Base-by-base conservation (phyloP, 2,888 invertebrate genomes). In the Brachylomia viminalis region DNA sequence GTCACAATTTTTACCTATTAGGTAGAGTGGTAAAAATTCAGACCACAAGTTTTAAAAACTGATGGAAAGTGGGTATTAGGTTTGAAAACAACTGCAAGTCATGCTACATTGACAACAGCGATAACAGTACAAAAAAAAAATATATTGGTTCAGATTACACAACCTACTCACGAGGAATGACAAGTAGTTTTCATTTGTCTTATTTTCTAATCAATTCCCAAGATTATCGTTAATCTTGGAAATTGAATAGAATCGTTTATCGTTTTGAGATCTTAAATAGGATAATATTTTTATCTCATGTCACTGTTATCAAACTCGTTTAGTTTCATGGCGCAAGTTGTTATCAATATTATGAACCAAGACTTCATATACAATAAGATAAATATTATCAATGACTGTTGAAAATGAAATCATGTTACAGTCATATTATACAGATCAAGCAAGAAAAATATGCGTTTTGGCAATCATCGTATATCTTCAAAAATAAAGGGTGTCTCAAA, bases 81-180 rank as follows among this genome's bases (percentile, higher is more conserved):
- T 79, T 47, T 54, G 6, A 23, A 11, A 61, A 65, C 17, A 30
- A 56, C 30, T 17, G 20, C 17, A 42, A 17, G 30, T 66, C 42
- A n/a, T 56, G 20, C 20, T 62, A 45, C 47, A 38, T 38, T 0
- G 30, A 13, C 27, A 58, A 54, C 49, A 23, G 15, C 6, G 77
- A 69, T 82, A 80, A 49, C 42, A 64, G 64, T 47, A 27, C 58
- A 54, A n/a, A n/a, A n/a, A n/a, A n/a, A n/a, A n/a, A n/a, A n/a
- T n/a, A n/a, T n/a, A 66, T 59, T 54, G 23, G 17, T 58, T 76
- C 30, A 56, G 45, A 69, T 77, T 56, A 73, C 47, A 30, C 15
- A 49, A 77, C 38, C 8, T n/a, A 33, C n/a, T 61, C 47, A 27
- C n/a, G 15, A 70, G 33, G 33, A 62, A 11, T 38, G 45, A 33